A percentile compares a stretch with the other conserved stretches of the same genome.
These are phyloP conservation scores for Microcebus jonahi DNA, from an alignment of 2,113 vertebrate species.

Conservation along the genomic window DNA sequence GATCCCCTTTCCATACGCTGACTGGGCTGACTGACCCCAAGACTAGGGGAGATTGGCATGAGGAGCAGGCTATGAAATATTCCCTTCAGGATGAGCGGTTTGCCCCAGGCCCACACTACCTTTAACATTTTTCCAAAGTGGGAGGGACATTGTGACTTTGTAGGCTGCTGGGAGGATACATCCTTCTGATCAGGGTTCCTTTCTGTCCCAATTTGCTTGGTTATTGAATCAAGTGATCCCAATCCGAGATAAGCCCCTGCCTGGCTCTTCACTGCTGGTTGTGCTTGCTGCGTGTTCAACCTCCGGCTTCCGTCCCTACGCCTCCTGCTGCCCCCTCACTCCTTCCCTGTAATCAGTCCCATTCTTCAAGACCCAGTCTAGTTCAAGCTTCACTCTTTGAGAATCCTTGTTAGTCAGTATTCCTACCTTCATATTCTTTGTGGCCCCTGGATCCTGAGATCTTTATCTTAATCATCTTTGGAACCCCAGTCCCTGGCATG, in stretches of 20 bases:
- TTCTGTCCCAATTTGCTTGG: background rate
- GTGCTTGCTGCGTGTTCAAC: rapidly evolving
- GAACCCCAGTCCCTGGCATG: background rate
- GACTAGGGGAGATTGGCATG: no score
- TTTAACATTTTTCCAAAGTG: background rate
- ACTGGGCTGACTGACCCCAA: background rate
- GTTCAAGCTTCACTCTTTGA: background rate
- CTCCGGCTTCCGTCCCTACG: background rate
- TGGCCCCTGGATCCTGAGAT: background rate
- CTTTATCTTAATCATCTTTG: background rate
- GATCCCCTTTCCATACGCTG: background rate
- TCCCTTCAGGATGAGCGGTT: background rate
- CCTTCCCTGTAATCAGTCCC: no score
- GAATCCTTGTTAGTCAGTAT: background rate
- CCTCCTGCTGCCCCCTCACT: background rate
- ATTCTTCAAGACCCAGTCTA: background rate
- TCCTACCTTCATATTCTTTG: background rate
- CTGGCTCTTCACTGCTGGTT: background rate
- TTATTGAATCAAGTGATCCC: background rate
- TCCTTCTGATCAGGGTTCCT: background rate
- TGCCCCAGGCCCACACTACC: background rate
- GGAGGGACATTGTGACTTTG: background rate
- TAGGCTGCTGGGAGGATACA: background rate
- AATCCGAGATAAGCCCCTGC: background rate
- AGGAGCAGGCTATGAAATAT: background rate